Conservation (phyloP, 2,797 vertebrate genomes). For the Enteromius trimaculatus region DNA sequence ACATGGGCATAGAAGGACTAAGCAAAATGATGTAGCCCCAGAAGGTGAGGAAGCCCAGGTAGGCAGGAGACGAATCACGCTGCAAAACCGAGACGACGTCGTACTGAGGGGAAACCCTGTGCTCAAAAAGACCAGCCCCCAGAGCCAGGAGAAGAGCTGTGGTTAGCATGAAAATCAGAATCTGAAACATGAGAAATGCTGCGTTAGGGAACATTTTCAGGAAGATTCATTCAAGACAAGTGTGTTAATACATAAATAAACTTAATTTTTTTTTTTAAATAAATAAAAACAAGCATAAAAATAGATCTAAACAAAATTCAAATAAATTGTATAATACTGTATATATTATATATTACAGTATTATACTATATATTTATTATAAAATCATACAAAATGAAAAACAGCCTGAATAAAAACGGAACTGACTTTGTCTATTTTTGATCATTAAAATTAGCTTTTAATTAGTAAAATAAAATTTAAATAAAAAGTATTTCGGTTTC, state of each 20-base stretch:
- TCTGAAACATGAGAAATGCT: slow-evolving; percentile 71
- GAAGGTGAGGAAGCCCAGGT: slow-evolving; percentile 83
- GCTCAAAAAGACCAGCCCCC: slow-evolving; percentile 74
- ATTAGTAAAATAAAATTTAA: too few species aligned
- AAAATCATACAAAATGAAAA: too few species aligned
- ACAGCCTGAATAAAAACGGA: too few species aligned
- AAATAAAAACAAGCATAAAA: neutral
- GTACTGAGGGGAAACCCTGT: slow-evolving; percentile 56
- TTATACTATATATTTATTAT: too few species aligned
- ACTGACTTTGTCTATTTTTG: too few species aligned
- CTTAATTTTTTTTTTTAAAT: neutral
- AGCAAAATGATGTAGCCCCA: slow-evolving; percentile 91
- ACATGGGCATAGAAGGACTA: slow-evolving; percentile 88
- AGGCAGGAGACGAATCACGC: slow-evolving; percentile 57
- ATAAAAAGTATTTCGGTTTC: too few species aligned
- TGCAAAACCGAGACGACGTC: slow-evolving; percentile 62
- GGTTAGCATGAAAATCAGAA: slow-evolving; percentile 78
- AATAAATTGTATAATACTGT: too few species aligned
- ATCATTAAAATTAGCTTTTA: too few species aligned
- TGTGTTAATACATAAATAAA: neutral
- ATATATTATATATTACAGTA: too few species aligned
- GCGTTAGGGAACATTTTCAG: neutral
- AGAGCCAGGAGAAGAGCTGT: slow-evolving; percentile 74
- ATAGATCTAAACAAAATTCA: neutral
- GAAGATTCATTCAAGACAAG: neutral